A percentile compares a stretch with the other conserved stretches of the same genome.
Conservation (phyloP, 92 coral and sea anemone species). For the Scolanthus callimorphus region DNA sequence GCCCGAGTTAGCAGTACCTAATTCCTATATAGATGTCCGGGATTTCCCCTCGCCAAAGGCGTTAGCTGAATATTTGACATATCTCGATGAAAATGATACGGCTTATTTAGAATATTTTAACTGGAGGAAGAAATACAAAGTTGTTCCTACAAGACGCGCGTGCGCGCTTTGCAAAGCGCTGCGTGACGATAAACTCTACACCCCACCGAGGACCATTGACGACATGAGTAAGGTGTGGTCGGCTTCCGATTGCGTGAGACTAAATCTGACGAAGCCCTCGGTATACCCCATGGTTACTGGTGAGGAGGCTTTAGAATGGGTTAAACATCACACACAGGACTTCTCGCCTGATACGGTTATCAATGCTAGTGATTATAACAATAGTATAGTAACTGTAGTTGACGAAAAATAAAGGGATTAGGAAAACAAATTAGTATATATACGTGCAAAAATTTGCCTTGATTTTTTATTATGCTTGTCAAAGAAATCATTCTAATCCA, state of each 20-base stretch:
- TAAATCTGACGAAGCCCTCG: constrained; percentile 8
- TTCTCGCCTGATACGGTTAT: background rate
- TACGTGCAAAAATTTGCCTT: too few species aligned
- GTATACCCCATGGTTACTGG: background rate
- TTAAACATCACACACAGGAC: background rate
- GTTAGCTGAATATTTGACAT: constrained; percentile 32
- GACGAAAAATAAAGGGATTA: background rate
- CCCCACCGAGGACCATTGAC: constrained; percentile 30
- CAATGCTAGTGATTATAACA: background rate
- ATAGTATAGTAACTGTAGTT: background rate
- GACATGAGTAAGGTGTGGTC: constrained; percentile 48
- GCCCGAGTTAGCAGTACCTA: constrained; percentile 32
- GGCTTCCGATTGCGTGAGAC: constrained; percentile 21
- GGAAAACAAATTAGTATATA: too few species aligned
- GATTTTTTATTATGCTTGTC: too few species aligned
- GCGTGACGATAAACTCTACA: constrained; percentile 36
- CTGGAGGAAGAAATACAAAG: constrained; percentile 40
- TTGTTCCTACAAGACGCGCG: constrained; percentile 49
- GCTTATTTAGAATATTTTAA: constrained; percentile 43
- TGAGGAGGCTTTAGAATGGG: background rate
- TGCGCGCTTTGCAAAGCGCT: constrained; percentile 65
- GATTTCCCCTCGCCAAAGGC: constrained; percentile 39
- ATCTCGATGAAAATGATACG: constrained; percentile 24
- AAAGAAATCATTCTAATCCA: too few species aligned
- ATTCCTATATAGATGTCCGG: constrained; percentile 48